A percentile compares a stretch with the other conserved stretches of the same genome.
Evolutionary conservation across 2,113 vertebrate genomes (phyloP).

Genomic region (Regulus satrapa): DNA sequence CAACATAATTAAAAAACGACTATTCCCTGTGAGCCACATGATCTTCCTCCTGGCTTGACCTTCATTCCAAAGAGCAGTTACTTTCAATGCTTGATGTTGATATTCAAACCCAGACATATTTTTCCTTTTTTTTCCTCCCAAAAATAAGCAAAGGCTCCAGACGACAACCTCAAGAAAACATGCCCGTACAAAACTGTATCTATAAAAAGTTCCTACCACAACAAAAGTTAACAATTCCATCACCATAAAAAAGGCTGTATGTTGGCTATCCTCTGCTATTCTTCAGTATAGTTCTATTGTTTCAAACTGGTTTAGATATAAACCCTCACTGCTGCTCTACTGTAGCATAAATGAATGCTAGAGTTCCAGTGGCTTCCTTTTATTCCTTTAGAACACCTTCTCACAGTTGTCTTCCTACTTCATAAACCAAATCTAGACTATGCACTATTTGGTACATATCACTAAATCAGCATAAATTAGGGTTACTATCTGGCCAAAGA

Average conservation of each 20-base stretch:
- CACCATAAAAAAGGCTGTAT: not conserved
- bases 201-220: not conserved
- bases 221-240: not conserved
- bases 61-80: not conserved
- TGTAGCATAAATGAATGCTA: not conserved
- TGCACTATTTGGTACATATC: not conserved
- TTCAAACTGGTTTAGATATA: not conserved
- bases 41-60: not conserved
- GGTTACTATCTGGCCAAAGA: not conserved
- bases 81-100: not conserved
- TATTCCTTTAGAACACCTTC: not conserved
- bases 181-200: not conserved
- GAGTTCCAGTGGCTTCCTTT: not conserved
- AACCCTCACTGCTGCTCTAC: not conserved
- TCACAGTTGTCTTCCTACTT: not conserved
- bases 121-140: fast-evolving
- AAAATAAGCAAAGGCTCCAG: not conserved
- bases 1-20: not conserved
- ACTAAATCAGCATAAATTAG: not conserved
- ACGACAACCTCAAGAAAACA: not conserved
- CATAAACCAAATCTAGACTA: not conserved
- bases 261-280: not conserved
- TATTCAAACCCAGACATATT: not conserved
- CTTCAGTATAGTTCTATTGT: not conserved
- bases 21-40: not conserved